Evolutionary conservation across 2,888 invertebrate species (phyloP).

Genomic region (Dermolepida albohirtum): DNA sequence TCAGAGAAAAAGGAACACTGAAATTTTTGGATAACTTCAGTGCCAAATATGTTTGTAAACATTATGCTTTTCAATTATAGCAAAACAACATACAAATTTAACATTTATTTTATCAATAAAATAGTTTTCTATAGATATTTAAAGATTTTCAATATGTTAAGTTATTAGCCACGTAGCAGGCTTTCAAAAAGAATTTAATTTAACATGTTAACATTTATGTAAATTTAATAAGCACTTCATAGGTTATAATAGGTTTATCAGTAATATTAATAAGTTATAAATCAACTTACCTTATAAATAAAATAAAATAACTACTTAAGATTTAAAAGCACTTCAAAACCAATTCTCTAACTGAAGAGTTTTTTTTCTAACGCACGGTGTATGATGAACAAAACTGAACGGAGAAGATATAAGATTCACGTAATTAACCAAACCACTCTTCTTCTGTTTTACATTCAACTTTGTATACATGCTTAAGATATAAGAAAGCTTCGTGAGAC

Average conservation of each 20-base stretch:
- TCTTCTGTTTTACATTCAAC: slow-evolving; percentile 63
- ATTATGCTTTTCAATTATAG: too few species aligned
- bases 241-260: not conserved
- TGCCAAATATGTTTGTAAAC: too few species aligned
- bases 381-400: slow-evolving; percentile 62
- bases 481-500: slow-evolving; percentile 51
- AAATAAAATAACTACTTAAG: slow-evolving; percentile 57
- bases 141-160: slow-evolving; percentile 1
- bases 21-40: too few species aligned
- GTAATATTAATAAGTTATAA: not conserved
- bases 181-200: too few species aligned
- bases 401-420: slow-evolving; percentile 59
- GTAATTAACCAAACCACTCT: slow-evolving; percentile 63
- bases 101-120: too few species aligned
- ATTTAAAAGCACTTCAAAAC: slow-evolving; percentile 56
- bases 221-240: too few species aligned
- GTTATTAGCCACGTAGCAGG: slow-evolving; percentile 9
- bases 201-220: too few species aligned
- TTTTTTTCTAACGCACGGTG: slow-evolving; percentile 64
- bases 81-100: too few species aligned
- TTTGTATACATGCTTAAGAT: slow-evolving; percentile 64
- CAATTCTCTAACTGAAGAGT: slow-evolving; percentile 39
- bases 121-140: too few species aligned
- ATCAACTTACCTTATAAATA: slow-evolving; percentile 56
- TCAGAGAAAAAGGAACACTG: too few species aligned